Evolutionary conservation across 35 echinoderm and acorn worm species (phyloP), one percentile per base, ranked within the genome.

Genomic region (Acanthaster planci): DNA sequence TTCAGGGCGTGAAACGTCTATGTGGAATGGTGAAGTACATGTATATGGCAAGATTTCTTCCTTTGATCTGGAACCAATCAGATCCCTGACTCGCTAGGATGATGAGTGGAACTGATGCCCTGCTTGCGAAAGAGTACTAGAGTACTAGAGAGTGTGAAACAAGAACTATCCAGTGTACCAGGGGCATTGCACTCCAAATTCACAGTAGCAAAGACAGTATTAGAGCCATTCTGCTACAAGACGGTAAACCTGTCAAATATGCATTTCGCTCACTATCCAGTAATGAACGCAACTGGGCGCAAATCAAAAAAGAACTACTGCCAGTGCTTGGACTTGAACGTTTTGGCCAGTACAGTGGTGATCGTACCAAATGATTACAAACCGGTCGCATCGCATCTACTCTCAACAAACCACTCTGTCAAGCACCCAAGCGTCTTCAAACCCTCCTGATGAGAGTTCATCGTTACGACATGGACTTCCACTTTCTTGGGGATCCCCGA

Each of bases 21-120:
- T 34, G 68, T n/a, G 85, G 85, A 77, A 82, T 75, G 14, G 90
- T 83, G 9, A 52, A 82, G 27, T 92, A 92, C 40, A n/a, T n/a
- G 27, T 92, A 92, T 67, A 67, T 92, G 38, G 72, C 84, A 18
- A 92, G 76, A 60, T 92, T 82, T 67, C 34, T 92, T 81, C 84
- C 39, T 53, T 76, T 16, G 82, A 58, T 30, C 23, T 82, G 36
- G 50, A 77, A 52, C 86, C 91, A 8, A 44, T 93, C 31, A 40
- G 80, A 35, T 1, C 59, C 22, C 72, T 92, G 2, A 88, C 80
- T 51, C 47, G 72, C 6, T 72, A 82, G 60, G 84, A 40, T 12
- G 8, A 7, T 23, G 37, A 59, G 8, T 85, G 83, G 64, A 27
- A 30, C 17, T 76, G 78, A 50, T 60, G 29, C 14, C 7, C 29